These are phyloP conservation scores for Uropetala carovei DNA, from an alignment of 2,888 invertebrate species.

Conservation along the genomic window DNA sequence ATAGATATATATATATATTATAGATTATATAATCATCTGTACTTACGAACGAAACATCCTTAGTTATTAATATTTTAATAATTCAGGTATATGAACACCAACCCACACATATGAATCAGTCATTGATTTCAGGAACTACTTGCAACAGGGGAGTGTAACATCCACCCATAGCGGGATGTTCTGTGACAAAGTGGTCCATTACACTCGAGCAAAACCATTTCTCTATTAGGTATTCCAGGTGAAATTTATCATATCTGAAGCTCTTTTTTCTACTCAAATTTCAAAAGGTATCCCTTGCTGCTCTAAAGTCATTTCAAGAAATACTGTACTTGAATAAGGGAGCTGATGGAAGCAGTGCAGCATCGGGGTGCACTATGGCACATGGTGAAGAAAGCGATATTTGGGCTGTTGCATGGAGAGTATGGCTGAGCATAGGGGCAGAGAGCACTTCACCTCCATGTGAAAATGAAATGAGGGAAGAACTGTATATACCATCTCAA, in stretches of 20 bases:
- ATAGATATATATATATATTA: too few relatives aligned
- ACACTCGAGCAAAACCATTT: too few relatives aligned
- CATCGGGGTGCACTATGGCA: slow-evolving; percentile 71
- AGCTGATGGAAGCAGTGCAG: slow-evolving; percentile 71
- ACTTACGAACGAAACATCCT: too few relatives aligned
- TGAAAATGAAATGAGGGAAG: slow-evolving; percentile 71
- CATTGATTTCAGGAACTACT: too few relatives aligned
- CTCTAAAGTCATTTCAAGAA: slow-evolving; percentile 97
- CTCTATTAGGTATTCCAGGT: too few relatives aligned
- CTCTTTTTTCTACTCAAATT: not conserved
- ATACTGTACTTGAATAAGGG: slow-evolving; percentile 85
- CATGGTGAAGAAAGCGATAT: slow-evolving; percentile 78
- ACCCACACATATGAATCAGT: too few relatives aligned
- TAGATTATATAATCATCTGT: too few relatives aligned
- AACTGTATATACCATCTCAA: slow-evolving; percentile 92
- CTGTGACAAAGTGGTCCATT: too few relatives aligned
- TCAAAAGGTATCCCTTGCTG: slow-evolving; percentile 90
- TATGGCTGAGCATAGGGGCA: slow-evolving; percentile 92
- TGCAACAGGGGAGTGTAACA: too few relatives aligned
- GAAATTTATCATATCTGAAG: not conserved
- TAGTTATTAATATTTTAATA: too few relatives aligned
- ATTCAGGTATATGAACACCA: too few relatives aligned
- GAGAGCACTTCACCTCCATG: slow-evolving; percentile 82
- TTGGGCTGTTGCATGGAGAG: slow-evolving; percentile 90
- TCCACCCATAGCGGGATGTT: too few relatives aligned